These are phyloP conservation scores for Carpatolechia fugitivella DNA, from an alignment of 2,888 invertebrate species.

Conservation along the genomic window DNA sequence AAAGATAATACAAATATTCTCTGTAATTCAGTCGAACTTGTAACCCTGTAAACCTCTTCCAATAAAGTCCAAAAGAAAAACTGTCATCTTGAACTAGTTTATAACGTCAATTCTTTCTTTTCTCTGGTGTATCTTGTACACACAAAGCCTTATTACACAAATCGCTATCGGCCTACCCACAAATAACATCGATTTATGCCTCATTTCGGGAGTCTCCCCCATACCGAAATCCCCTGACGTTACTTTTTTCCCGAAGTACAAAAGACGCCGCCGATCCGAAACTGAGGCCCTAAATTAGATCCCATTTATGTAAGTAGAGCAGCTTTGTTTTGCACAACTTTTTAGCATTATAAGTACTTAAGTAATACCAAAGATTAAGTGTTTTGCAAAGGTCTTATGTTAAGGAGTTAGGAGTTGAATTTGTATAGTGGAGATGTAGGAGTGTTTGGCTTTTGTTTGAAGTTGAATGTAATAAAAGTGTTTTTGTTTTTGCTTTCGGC, in stretches of 20 bases:
- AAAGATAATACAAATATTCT: too few relatives aligned
- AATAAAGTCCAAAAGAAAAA: too few relatives aligned
- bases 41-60: too few relatives aligned
- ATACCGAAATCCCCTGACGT: background rate
- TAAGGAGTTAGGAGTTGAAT: background rate
- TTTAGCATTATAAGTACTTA: constrained; percentile 4
- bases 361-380: background rate
- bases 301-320: constrained; percentile 43
- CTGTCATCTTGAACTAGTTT: too few relatives aligned
- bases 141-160: background rate
- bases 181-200: constrained; percentile 4
- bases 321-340: constrained; percentile 11
- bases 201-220: background rate
- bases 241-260: constrained; percentile 25
- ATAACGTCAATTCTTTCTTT: background rate
- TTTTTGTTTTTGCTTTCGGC: background rate
- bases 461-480: background rate
- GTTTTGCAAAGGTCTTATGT: background rate
- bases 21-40: too few relatives aligned
- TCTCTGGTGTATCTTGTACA: background rate
- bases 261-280: constrained; percentile 21
- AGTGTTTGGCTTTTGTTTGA: background rate
- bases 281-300: constrained; percentile 29
- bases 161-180: background rate
- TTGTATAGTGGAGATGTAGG: background rate